Conservation (phyloP, 2,797 vertebrate genomes). For the Hippoglossus hippoglossus region DNA sequence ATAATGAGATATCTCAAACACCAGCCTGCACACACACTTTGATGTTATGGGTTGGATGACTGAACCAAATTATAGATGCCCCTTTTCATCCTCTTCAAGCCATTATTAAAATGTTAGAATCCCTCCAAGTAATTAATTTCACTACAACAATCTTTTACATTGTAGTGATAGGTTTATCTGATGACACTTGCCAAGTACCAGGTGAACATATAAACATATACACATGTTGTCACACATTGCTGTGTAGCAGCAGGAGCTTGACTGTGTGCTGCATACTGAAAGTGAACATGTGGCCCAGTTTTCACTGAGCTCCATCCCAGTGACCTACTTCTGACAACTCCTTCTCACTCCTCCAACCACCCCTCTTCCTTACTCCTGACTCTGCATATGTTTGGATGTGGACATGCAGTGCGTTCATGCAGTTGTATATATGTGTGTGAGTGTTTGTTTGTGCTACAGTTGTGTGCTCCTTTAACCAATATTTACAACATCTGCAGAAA, state of each 20-base stretch:
- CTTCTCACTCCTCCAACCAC: slow-evolving; percentile 10
- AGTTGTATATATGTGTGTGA: not conserved
- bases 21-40: not conserved
- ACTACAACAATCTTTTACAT: not conserved
- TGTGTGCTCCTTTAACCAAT: not conserved
- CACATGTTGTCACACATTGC: not conserved
- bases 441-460: not conserved
- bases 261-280: slow-evolving; percentile 27
- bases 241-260: slow-evolving; percentile 13
- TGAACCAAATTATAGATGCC: slow-evolving; percentile 1
- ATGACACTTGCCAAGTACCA: not conserved
- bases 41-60: not conserved
- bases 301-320: slow-evolving; percentile 43
- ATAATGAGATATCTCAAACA: slow-evolving; percentile 13
- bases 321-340: slow-evolving; percentile 68
- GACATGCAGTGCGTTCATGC: slow-evolving; percentile 8
- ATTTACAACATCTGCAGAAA: slow-evolving; percentile 42
- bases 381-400: slow-evolving; percentile 2
- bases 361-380: slow-evolving; percentile 12
- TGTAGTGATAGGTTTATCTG: not conserved
- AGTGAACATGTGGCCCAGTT: slow-evolving; percentile 59
- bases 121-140: not conserved
- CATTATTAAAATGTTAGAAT: not conserved
- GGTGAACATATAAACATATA: not conserved
- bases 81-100: not conserved